Evolutionary conservation across 2,888 invertebrate species (phyloP).

Genomic region (Aporophyla nigra): DNA sequence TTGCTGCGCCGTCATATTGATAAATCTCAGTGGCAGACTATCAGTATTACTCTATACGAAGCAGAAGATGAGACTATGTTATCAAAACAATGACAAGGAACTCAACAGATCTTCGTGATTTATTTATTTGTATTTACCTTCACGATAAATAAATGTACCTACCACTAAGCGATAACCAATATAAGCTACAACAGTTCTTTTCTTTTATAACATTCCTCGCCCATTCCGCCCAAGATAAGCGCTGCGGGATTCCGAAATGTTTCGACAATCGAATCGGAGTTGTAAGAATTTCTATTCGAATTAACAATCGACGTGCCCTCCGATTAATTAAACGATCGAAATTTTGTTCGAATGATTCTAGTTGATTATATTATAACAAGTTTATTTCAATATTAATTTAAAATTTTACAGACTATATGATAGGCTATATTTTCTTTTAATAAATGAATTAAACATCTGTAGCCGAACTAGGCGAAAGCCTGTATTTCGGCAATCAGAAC

Average conservation of each 20-base stretch:
- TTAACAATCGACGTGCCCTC: conserved; percentile 14
- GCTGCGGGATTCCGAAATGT: conserved; percentile 35
- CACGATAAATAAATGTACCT: conserved; percentile 2
- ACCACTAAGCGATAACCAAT: conserved; percentile 39
- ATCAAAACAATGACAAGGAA: neutral
- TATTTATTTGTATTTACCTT: neutral
- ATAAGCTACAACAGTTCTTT: conserved; percentile 46
- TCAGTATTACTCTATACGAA: neutral
- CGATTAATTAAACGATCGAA: conserved; percentile 2
- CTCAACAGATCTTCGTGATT: neutral
- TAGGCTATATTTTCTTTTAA: too few relatives aligned
- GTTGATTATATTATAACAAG: too few relatives aligned
- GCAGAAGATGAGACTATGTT: neutral
- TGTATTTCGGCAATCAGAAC: too few relatives aligned
- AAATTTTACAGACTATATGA: too few relatives aligned
- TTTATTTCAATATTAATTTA: too few relatives aligned
- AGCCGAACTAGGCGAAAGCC: too few relatives aligned
- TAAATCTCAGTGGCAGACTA: neutral
- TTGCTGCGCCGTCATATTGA: neutral
- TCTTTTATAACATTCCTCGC: conserved; percentile 75
- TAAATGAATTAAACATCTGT: too few relatives aligned
- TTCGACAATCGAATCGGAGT: conserved; percentile 42
- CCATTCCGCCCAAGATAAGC: conserved; percentile 58
- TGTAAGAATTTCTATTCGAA: conserved; percentile 54
- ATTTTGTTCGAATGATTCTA: conserved; percentile 24